Evolutionary conservation across 64 coral and sea anemone genomes (phyloP).

Genomic region (Pocillopora damicornis): DNA sequence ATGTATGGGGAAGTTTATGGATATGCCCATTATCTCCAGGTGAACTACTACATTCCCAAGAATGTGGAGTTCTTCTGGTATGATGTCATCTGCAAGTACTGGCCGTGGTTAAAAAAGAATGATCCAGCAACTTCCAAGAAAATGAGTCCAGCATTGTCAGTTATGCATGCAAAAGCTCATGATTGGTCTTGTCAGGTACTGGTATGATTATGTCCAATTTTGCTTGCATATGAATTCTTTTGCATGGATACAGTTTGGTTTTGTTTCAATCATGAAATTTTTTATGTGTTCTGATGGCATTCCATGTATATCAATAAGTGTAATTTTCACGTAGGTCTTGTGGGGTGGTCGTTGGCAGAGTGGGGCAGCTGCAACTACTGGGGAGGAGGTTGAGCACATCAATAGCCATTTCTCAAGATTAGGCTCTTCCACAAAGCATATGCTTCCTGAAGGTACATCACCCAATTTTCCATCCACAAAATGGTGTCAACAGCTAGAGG

Average conservation of each 20-base stretch:
- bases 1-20: slow-evolving; percentile 67
- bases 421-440: slow-evolving; percentile 57
- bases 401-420: slow-evolving; percentile 63
- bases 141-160: slow-evolving; percentile 67
- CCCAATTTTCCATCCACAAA: too few species aligned
- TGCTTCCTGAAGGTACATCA: slow-evolving; percentile 70
- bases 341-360: slow-evolving; percentile 57
- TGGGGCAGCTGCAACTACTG: slow-evolving; percentile 51
- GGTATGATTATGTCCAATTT: too few species aligned
- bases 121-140: neutral
- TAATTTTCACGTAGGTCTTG: slow-evolving; percentile 20
- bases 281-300: too few species aligned
- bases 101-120: slow-evolving; percentile 61
- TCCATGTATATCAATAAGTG: too few species aligned
- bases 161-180: slow-evolving; percentile 69
- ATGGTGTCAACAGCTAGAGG: too few species aligned
- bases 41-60: slow-evolving; percentile 22
- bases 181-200: slow-evolving; percentile 67
- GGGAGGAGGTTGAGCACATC: slow-evolving; percentile 51
- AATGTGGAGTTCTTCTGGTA: slow-evolving; percentile 63
- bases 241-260: neutral
- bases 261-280: neutral
- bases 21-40: slow-evolving; percentile 65
- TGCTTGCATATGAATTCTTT: neutral
- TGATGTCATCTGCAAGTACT: slow-evolving; percentile 66